These are phyloP conservation scores for Nezara viridula DNA, from an alignment of 2,888 invertebrate genomes.

Conservation along the genomic window DNA sequence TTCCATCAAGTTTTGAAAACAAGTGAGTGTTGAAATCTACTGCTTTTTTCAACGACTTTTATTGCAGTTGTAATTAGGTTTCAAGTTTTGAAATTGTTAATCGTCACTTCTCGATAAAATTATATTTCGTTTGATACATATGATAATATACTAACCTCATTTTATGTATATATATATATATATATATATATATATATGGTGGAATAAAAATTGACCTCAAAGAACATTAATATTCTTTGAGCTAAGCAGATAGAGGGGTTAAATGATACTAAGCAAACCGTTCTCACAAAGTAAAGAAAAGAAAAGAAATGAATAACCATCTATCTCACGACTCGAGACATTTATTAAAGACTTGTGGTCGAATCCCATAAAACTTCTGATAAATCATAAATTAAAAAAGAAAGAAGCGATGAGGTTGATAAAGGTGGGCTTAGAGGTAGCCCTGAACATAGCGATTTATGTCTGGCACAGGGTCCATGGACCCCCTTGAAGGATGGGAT, in stretches of 20 bases:
- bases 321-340: neutral
- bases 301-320: neutral
- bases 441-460: neutral
- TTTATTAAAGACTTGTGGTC: neutral
- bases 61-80: too few relatives aligned
- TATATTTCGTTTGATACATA: too few relatives aligned
- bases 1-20: too few relatives aligned
- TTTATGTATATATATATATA: too few relatives aligned
- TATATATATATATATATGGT: too few relatives aligned
- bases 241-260: neutral
- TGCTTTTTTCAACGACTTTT: too few relatives aligned
- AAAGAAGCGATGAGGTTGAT: neutral
- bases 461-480: neutral
- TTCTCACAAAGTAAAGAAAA: neutral
- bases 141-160: too few relatives aligned
- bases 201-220: neutral
- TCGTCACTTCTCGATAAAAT: too few relatives aligned
- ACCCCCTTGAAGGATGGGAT: conserved; percentile 9
- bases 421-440: conserved; percentile 8
- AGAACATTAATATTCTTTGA: neutral
- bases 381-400: conserved; percentile 7
- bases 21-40: too few relatives aligned
- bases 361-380: neutral
- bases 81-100: too few relatives aligned
- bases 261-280: neutral